phyloP scores from a whole-genome alignment of 2,888 invertebrate genomes.

The Branchipolynoe longqiensis region DNA sequence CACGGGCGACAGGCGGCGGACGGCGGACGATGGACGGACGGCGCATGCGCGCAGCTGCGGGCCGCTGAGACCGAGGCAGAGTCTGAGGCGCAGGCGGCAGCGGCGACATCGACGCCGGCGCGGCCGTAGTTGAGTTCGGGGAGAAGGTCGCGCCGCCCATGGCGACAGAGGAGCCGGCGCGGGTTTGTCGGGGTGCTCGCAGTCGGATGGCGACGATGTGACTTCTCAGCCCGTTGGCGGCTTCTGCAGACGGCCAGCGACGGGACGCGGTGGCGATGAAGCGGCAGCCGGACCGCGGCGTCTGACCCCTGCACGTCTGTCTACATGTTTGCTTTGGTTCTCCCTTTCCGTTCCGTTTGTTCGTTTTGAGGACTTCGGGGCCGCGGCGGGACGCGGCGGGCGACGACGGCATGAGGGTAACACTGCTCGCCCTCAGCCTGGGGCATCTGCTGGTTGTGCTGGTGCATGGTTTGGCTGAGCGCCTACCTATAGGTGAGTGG shows the following conservation, averaged over 20 bases:
- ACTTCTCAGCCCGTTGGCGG: not conserved
- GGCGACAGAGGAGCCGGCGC: not conserved
- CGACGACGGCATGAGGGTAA: not conserved
- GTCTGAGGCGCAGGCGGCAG: not conserved
- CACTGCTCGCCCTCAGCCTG: not conserved
- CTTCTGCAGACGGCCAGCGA: not conserved
- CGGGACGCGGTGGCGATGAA: conserved; percentile 6
- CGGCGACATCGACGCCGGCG: not conserved
- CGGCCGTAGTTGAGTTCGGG: not conserved
- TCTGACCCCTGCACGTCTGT: conserved; percentile 22
- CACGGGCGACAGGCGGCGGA: too few species aligned
- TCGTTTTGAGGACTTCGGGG: not conserved
- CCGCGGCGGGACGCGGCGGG: not conserved
- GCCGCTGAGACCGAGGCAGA: too few species aligned
- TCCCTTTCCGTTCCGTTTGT: not conserved
- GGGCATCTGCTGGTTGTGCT: conserved; percentile 31
- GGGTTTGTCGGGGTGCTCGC: not conserved
- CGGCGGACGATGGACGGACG: too few species aligned
- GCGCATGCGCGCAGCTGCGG: conserved; percentile 9
- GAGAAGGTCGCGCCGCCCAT: not conserved
- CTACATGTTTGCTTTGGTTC: conserved; percentile 8
- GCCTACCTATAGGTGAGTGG: conserved; percentile 26
- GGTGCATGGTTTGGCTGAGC: conserved; percentile 8
- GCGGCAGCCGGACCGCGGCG: conserved; percentile 21
- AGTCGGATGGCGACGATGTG: too few species aligned